These are phyloP conservation scores for Apodemus speciosus DNA, from an alignment of 2,113 vertebrate species.

Conservation along the genomic window DNA sequence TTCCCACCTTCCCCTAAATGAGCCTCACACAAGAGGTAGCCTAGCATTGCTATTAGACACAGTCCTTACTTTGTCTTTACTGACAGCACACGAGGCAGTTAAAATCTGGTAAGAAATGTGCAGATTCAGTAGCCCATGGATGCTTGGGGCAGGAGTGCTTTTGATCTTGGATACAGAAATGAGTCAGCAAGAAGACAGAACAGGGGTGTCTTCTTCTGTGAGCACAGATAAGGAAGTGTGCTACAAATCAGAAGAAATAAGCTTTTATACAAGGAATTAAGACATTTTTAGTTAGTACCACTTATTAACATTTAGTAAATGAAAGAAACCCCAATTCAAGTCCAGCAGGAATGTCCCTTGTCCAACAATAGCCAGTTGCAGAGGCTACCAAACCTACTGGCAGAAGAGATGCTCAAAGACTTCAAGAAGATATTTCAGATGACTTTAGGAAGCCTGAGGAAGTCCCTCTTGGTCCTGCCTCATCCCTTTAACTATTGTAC, in stretches of 20 bases:
- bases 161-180: not conserved
- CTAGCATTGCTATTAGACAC: not conserved
- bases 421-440: not conserved
- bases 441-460: not conserved
- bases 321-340: not conserved
- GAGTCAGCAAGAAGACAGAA: not conserved
- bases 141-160: not conserved
- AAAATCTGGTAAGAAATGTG: not conserved
- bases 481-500: not conserved
- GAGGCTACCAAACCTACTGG: not conserved
- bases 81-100: not conserved
- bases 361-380: not conserved
- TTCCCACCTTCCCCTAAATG: not conserved
- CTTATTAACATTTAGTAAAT: constrained; percentile 31
- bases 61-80: not conserved
- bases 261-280: not conserved
- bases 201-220: not conserved
- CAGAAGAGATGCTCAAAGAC: not conserved
- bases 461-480: not conserved
- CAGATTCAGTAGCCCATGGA: not conserved
- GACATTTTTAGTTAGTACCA: not conserved
- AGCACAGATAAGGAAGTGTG: not conserved
- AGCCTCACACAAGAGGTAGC: not conserved
- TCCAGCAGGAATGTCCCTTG: not conserved
- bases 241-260: not conserved